Evolutionary conservation across 2,888 invertebrate genomes (phyloP), one percentile per base, ranked within the genome.

Genomic region (Exephanes ischioxanthus): DNA sequence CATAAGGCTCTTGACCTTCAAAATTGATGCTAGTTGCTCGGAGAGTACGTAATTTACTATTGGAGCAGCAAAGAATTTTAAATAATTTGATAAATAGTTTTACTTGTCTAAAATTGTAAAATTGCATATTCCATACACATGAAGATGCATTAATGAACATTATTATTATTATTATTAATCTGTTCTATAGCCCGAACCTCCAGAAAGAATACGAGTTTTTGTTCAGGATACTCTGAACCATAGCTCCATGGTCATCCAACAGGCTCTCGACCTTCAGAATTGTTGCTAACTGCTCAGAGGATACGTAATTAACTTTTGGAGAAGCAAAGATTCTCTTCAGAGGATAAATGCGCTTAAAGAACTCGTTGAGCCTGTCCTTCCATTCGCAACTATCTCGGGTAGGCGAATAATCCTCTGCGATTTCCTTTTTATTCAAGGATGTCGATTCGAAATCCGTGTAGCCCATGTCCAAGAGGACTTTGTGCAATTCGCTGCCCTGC

Each of bases 401-500:
- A 19, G 26, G n/a, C 22, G 72, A 16, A 55, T 70, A 11, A 0
- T 73, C n/a, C 1, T 33, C 19, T 0, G 41, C n/a, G 19, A 0
- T 41, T n/a, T 33, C 11, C 30, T 33, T 6, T 77, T 86, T 78
- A 19, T 82, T 66, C 73, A 88, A 78, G 3, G 89, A 82, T 58
- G 89, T 84, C 37, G 86, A 90, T 88, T 92, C 91, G 86, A 93
- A 92, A 86, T 93, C 92, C 3, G 88, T 91, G 26, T 90, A 93
- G 11, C 94, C 94, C 84, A 91, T 89, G 61, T 90, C 85, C 9
- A 83, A 86, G 51, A 94, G 87, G 80, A 89, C 89, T 86, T 89
- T 86, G 26, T 93, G 89, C 19, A 93, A 87, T 66, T 91, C 91
- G 73, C 92, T 92, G 16, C 92, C 93, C 94, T 94, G 53, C 80